A percentile compares a stretch with the other conserved stretches of the same genome.
Evolutionary conservation across 2,797 vertebrate genomes (phyloP).

Genomic region (Sebastes wilsoni): DNA sequence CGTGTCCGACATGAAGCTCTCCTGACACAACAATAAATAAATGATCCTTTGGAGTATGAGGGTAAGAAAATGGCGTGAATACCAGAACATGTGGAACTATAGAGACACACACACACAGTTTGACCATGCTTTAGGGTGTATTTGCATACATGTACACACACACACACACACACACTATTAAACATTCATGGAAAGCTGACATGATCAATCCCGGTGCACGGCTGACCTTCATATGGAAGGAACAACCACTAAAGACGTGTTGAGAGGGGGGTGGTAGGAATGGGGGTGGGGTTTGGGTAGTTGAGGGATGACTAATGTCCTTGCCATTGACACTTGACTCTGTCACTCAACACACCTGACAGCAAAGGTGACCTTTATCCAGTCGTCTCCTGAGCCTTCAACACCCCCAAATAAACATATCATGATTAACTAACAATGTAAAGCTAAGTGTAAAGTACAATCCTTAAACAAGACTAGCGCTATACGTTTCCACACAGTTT

Average conservation of each 20-base stretch:
- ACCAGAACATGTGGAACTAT: background rate
- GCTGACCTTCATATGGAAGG: slow-evolving; percentile 47
- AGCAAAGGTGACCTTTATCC: slow-evolving; percentile 40
- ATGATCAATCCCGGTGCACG: slow-evolving; percentile 22
- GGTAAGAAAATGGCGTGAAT: background rate
- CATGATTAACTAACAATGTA: background rate
- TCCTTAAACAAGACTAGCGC: background rate
- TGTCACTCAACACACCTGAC: slow-evolving; percentile 38
- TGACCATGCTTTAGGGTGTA: background rate
- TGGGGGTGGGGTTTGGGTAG: background rate
- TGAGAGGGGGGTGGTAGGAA: slow-evolving; percentile 29
- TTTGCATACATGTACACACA: background rate
- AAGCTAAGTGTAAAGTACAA: background rate
- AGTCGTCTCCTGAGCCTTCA: slow-evolving; percentile 3
- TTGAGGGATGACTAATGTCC: slow-evolving; percentile 42
- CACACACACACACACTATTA: background rate
- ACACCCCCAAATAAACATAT: background rate
- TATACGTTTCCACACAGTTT: no score
- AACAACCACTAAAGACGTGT: slow-evolving; percentile 33
- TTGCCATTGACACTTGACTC: slow-evolving; percentile 22
- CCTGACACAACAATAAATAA: slow-evolving; percentile 56
- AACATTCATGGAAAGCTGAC: slow-evolving; percentile 37
- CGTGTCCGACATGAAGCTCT: slow-evolving; percentile 41
- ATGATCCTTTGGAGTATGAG: slow-evolving; percentile 11
- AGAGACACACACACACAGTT: background rate